These are phyloP conservation scores for Akabosia matsudoensis DNA, from an alignment of 1,140 invertebrate species.

Conservation along the genomic window DNA sequence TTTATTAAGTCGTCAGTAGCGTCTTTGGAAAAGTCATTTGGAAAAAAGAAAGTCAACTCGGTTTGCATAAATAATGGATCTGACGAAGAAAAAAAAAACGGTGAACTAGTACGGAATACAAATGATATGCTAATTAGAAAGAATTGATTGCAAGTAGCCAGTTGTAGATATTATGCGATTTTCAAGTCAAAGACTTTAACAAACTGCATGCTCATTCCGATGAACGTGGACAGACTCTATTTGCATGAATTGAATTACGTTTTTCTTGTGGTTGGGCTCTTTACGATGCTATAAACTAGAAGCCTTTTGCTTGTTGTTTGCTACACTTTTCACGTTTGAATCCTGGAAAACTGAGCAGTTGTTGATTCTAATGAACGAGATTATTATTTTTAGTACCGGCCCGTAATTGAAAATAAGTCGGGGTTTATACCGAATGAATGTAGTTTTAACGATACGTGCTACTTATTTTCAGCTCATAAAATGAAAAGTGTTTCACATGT, in stretches of 20 bases:
- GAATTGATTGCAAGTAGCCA: neutral
- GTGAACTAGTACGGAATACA: neutral
- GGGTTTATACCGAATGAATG: too few relatives aligned
- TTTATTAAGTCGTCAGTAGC: too few relatives aligned
- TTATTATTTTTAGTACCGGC: too few relatives aligned
- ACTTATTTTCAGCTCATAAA: too few relatives aligned
- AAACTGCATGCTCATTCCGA: neutral
- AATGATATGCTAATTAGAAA: conserved; percentile 8
- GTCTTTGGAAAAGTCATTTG: neutral
- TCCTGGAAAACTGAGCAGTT: too few relatives aligned
- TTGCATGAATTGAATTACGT: neutral
- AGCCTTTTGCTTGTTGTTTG: too few relatives aligned
- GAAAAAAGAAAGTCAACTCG: neutral
- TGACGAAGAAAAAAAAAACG: neutral
- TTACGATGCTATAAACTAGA: too few relatives aligned
- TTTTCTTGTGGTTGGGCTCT: neutral
- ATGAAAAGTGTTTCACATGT: too few relatives aligned
- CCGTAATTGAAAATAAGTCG: too few relatives aligned
- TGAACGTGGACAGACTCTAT: neutral
- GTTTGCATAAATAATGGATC: conserved; percentile 6
- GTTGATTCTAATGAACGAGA: too few relatives aligned
- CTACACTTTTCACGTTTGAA: too few relatives aligned
- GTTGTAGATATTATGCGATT: neutral
- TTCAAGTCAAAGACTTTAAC: neutral
- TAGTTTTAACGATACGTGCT: too few relatives aligned